phyloP scores from a whole-genome alignment of 2,797 vertebrate genomes.

The Dipus sagitta region DNA sequence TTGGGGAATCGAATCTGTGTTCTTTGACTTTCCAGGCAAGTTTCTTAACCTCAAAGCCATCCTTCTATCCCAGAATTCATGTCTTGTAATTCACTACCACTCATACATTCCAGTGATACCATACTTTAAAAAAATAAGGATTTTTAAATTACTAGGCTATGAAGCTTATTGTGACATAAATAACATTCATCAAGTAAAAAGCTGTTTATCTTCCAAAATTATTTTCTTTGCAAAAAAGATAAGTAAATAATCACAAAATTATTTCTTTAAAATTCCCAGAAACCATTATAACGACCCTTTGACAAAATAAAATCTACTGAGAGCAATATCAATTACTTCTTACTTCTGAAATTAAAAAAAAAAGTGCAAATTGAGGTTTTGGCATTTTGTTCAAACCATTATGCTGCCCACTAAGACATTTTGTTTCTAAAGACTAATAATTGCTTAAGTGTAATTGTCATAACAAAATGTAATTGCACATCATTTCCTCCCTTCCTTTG shows the following conservation, averaged over 20 bases:
- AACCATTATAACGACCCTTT: neutral
- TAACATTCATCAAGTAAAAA: neutral
- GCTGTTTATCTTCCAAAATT: neutral
- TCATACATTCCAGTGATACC: neutral
- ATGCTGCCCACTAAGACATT: neutral
- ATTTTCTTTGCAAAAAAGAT: conserved; percentile 1
- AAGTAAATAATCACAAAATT: neutral
- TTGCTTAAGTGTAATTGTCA: neutral
- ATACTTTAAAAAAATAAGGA: neutral
- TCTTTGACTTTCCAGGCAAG: too few species aligned
- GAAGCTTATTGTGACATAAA: neutral
- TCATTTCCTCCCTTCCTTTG: neutral
- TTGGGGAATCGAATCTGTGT: too few species aligned
- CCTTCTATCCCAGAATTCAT: neutral
- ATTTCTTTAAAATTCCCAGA: neutral
- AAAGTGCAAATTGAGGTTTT: neutral
- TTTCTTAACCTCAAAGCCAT: too few species aligned
- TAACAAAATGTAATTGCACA: neutral
- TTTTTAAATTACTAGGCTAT: neutral
- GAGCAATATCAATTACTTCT: conserved; percentile 1
- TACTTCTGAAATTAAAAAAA: conserved; percentile 1
- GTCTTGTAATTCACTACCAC: neutral
- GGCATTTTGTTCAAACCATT: neutral
- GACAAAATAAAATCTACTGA: neutral
- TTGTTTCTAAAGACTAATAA: neutral